Evolutionary conservation across 2,888 invertebrate genomes (phyloP), one percentile per base, ranked within the genome.

Genomic region (Polydesmus complanatus): DNA sequence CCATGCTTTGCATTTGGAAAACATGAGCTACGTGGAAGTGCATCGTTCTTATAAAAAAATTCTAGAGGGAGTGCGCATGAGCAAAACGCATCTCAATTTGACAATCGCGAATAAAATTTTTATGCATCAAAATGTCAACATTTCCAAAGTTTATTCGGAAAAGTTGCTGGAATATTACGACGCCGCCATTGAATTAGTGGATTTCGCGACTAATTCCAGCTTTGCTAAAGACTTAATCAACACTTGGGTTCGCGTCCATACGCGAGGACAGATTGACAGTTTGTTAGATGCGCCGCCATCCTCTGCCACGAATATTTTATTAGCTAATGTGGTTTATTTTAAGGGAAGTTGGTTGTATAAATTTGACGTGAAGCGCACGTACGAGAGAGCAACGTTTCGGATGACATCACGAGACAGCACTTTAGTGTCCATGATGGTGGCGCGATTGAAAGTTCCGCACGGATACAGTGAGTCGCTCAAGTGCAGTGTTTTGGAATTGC

Each of bases 11-110:
- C 53, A 52, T 22, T 59, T 53, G 27, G 53, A 59, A 23, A 54
- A 59, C 37, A 21, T 59, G 52, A 27, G 53, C 1, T 59, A 53
- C 59, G 59, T 59, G 14, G 59, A 59, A 26, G 59, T 54, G 19
- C 59, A 59, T 49, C 59, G 59, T 18, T 54, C 59, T n/a, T 59
- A 59, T 53, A 53, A 37, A 22, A 59, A 59, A 50, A 27, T 59
- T 14, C 51, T 52, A n/a, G 26, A 27, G 19, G 59, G 59, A 18
- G 19, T 59, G 25, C 19, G 26, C n/a, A 19, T 18, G 25, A 50
- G 47, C 27, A 27, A 53, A 22, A 23, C 22, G 22, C 57, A 57
- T n/a, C 23, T 18, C 21, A 57, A 57, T 19, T 47, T 57, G 25
- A 57, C 57, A 21, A 18, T 57, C n/a, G 59, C 59, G 27, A 59